phyloP scores from a whole-genome alignment of 2,113 vertebrate species.

The Falcunculus frontatus region DNA sequence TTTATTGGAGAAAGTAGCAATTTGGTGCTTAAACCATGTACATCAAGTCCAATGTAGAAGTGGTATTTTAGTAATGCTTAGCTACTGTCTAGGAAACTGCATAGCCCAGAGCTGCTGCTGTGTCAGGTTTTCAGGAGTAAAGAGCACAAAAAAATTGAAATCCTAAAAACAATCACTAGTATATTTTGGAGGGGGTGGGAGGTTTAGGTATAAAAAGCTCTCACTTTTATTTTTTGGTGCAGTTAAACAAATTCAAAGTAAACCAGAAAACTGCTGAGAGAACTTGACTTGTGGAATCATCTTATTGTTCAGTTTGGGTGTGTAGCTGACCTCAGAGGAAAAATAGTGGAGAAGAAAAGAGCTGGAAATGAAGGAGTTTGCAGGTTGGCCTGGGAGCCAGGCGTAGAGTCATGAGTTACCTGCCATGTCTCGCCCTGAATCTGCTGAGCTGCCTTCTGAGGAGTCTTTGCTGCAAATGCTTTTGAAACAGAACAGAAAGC shows the following conservation, averaged over 20 bases:
- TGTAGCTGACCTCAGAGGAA: neutral
- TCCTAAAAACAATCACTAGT: neutral
- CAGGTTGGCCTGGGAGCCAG: neutral
- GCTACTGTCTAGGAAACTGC: neutral
- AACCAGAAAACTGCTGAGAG: neutral
- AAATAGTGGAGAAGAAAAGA: neutral
- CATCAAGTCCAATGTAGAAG: neutral
- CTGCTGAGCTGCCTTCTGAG: neutral
- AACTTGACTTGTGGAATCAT: neutral
- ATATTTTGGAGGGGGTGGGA: neutral
- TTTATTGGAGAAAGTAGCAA: neutral
- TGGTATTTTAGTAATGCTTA: neutral
- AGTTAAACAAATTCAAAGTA: neutral
- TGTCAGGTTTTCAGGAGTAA: neutral
- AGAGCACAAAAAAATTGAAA: neutral
- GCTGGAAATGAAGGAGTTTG: neutral
- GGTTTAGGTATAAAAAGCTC: neutral
- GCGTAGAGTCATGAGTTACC: neutral
- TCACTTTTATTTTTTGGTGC: neutral
- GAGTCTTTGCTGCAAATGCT: neutral
- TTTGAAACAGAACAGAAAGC: neutral
- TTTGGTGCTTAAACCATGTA: neutral
- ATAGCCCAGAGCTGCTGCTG: neutral
- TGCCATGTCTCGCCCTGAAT: rapidly evolving
- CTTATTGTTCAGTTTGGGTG: neutral